These are phyloP conservation scores for Anabas testudineus DNA, from an alignment of 2,797 vertebrate species.

Conservation along the genomic window DNA sequence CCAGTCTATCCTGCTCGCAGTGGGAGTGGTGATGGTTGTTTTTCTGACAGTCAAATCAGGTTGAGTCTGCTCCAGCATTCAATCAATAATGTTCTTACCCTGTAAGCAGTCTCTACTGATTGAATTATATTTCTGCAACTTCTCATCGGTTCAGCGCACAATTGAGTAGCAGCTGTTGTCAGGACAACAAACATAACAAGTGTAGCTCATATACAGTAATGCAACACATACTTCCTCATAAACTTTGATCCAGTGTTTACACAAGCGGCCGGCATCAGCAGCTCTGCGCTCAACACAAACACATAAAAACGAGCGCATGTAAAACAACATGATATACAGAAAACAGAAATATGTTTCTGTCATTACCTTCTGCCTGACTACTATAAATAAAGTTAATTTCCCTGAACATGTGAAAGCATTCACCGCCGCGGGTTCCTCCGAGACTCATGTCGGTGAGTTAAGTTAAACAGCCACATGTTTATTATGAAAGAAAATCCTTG, in stretches of 20 bases:
- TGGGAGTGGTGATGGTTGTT: conserved; percentile 23
- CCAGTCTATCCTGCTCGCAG: neutral
- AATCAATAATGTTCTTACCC: conserved; percentile 43
- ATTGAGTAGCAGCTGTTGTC: conserved; percentile 27
- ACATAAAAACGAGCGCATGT: conserved; percentile 3
- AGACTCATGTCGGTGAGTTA: conserved; percentile 45
- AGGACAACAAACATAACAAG: neutral
- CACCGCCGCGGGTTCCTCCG: conserved; percentile 11
- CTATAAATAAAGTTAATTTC: conserved; percentile 33
- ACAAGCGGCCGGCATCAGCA: neutral
- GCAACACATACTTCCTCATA: neutral
- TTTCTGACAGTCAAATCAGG: conserved; percentile 41
- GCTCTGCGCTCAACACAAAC: neutral
- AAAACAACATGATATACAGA: neutral
- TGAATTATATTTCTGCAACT: conserved; percentile 42
- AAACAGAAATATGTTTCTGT: neutral
- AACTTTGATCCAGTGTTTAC: conserved; percentile 3
- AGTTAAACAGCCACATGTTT: conserved; percentile 61
- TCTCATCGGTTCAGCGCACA: conserved; percentile 24
- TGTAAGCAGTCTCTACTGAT: conserved; percentile 37
- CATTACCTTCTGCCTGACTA: neutral
- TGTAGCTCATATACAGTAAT: neutral
- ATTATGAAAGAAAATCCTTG: conserved; percentile 58
- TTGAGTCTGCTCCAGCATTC: conserved; percentile 35
- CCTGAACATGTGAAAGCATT: conserved; percentile 31